phyloP scores from a whole-genome alignment of 2,888 invertebrate genomes.

The Agriotes lineatus region DNA sequence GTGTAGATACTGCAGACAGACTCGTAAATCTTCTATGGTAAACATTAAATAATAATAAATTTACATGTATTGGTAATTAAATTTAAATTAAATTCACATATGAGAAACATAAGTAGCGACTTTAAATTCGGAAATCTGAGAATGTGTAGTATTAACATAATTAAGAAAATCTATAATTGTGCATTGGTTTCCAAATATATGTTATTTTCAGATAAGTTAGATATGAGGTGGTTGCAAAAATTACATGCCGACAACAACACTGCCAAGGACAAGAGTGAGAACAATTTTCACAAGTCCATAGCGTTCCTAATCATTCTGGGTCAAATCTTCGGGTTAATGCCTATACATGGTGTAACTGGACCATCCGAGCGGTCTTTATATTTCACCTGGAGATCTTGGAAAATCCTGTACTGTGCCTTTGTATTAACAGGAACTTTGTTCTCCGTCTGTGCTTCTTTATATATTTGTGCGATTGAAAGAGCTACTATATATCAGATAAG shows the following conservation, averaged over 20 bases:
- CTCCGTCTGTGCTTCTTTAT: not conserved
- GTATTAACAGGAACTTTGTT: slow-evolving; percentile 10
- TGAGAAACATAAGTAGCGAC: no score
- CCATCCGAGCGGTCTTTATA: slow-evolving; percentile 5
- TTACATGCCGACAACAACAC: not conserved
- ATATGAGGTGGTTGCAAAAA: not conserved
- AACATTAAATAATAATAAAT: no score
- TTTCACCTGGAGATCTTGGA: slow-evolving; percentile 36
- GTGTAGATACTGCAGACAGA: no score
- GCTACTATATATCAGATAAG: slow-evolving; percentile 16
- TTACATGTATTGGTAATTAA: no score
- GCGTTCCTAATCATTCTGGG: slow-evolving; percentile 22
- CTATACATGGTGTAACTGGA: slow-evolving; percentile 21
- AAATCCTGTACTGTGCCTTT: slow-evolving; percentile 2
- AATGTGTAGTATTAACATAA: no score
- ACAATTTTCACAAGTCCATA: slow-evolving; percentile 23
- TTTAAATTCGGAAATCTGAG: no score
- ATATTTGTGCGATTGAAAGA: slow-evolving; percentile 12
- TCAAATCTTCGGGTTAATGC: slow-evolving; percentile 34
- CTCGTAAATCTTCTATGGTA: no score
- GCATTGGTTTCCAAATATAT: no score
- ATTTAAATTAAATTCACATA: no score
- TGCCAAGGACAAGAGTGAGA: not conserved
- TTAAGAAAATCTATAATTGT: no score
- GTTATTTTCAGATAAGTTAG: slow-evolving; percentile 7